These are phyloP conservation scores for Xestia c-nigrum DNA, from an alignment of 2,888 invertebrate genomes.

Conservation along the genomic window DNA sequence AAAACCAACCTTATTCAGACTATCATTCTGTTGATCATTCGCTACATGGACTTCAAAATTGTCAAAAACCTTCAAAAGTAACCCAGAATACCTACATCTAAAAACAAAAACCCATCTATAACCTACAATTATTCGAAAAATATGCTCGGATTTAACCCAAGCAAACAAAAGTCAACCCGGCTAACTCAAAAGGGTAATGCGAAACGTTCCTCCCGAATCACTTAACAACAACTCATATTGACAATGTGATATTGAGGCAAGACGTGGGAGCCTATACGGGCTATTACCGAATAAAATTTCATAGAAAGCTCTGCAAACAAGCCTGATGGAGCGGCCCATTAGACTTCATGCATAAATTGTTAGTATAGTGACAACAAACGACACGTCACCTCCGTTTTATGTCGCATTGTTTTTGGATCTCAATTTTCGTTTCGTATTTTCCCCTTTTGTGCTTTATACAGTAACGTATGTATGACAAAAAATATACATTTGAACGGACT, in stretches of 20 bases:
- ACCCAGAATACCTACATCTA: background rate
- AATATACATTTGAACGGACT: conserved; percentile 33
- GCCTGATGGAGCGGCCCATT: conserved; percentile 87
- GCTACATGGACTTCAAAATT: background rate
- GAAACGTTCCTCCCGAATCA: conserved; percentile 66
- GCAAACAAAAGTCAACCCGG: conserved; percentile 38
- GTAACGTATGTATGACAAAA: conserved; percentile 14
- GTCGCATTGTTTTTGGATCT: conserved; percentile 73
- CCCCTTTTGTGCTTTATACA: conserved; percentile 27
- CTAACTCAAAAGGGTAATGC: conserved; percentile 62
- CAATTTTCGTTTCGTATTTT: conserved; percentile 57
- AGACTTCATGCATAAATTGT: conserved; percentile 89
- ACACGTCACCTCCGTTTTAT: conserved; percentile 70
- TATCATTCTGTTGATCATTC: background rate
- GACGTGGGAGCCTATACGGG: conserved; percentile 72
- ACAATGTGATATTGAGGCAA: conserved; percentile 69
- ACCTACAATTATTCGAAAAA: conserved; percentile 38
- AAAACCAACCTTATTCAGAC: background rate
- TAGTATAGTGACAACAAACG: conserved; percentile 84
- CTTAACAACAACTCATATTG: conserved; percentile 67
- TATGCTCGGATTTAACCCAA: conserved; percentile 22
- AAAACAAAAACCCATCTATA: conserved; percentile 23
- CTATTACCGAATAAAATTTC: conserved; percentile 89
- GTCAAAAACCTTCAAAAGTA: background rate
- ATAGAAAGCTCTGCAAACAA: conserved; percentile 90